phyloP scores from a whole-genome alignment of 1,140 invertebrate genomes.

The Neelides sp. region DNA sequence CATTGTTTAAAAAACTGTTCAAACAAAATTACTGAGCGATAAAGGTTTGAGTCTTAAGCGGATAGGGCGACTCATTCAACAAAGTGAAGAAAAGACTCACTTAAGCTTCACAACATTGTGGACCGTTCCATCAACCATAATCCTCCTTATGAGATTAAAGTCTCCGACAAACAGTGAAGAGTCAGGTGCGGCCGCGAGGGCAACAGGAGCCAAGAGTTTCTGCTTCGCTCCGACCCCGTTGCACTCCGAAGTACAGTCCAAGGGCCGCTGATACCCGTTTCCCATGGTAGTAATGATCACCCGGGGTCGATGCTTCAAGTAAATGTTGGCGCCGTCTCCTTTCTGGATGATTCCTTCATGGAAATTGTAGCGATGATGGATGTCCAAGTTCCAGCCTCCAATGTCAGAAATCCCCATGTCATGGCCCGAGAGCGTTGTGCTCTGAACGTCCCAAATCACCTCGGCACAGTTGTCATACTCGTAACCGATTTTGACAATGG shows the following conservation, averaged over 20 bases:
- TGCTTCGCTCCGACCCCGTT: constrained; percentile 68
- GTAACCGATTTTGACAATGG: constrained; percentile 88
- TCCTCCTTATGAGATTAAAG: constrained; percentile 83
- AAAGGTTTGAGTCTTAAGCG: background rate
- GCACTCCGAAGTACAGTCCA: constrained; percentile 64
- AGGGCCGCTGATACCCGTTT: constrained; percentile 72
- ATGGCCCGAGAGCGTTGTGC: constrained; percentile 83
- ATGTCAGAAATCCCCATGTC: constrained; percentile 93
- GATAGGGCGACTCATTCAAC: constrained; percentile 9
- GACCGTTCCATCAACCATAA: constrained; percentile 74
- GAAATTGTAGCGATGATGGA: constrained; percentile 95
- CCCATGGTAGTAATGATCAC: constrained; percentile 86
- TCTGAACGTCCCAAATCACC: constrained; percentile 89
- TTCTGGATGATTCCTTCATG: constrained; percentile 95
- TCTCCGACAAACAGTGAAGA: constrained; percentile 92
- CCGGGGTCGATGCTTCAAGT: constrained; percentile 81
- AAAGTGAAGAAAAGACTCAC: constrained; percentile 44
- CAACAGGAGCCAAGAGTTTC: constrained; percentile 75
- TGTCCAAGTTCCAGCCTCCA: constrained; percentile 92
- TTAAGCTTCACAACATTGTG: constrained; percentile 77
- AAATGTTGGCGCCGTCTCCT: constrained; percentile 92
- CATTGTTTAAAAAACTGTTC: no score
- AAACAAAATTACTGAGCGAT: background rate
- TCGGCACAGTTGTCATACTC: constrained; percentile 86
- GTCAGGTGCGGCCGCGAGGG: constrained; percentile 75